phyloP scores from a whole-genome alignment of 2,797 vertebrate species.

The Eulemur albifrons region DNA sequence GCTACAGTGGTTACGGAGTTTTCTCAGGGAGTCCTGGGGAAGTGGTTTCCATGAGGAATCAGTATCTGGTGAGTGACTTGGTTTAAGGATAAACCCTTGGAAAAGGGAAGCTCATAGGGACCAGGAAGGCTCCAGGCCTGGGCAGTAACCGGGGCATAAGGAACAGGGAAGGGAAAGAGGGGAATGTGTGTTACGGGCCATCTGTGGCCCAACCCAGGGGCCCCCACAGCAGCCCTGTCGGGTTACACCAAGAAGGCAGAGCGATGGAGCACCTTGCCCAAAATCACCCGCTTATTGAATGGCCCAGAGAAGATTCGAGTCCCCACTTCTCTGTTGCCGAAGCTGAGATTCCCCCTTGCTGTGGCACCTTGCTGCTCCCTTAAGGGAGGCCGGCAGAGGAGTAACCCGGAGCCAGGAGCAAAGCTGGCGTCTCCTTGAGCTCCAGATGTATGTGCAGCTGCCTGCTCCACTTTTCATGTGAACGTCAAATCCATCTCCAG shows the following conservation, averaged over 20 bases:
- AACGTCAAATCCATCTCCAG: neutral
- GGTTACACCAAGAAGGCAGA: neutral
- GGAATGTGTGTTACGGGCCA: fast-evolving
- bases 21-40: neutral
- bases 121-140: neutral
- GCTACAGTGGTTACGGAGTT: neutral
- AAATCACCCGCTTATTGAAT: neutral
- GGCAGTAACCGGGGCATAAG: neutral
- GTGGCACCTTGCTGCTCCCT: neutral
- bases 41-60: neutral
- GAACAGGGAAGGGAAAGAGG: neutral
- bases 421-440: neutral
- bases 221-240: neutral
- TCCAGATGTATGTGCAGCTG: neutral
- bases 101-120: neutral
- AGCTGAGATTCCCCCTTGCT: neutral
- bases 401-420: neutral
- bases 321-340: neutral
- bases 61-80: neutral
- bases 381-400: neutral
- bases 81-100: neutral
- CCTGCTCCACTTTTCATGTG: too few species aligned
- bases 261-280: neutral
- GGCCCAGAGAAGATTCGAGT: neutral
- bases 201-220: too few species aligned